Conservation (phyloP, 2,888 invertebrate genomes). For the Drosophila pseudotalamancana region DNA sequence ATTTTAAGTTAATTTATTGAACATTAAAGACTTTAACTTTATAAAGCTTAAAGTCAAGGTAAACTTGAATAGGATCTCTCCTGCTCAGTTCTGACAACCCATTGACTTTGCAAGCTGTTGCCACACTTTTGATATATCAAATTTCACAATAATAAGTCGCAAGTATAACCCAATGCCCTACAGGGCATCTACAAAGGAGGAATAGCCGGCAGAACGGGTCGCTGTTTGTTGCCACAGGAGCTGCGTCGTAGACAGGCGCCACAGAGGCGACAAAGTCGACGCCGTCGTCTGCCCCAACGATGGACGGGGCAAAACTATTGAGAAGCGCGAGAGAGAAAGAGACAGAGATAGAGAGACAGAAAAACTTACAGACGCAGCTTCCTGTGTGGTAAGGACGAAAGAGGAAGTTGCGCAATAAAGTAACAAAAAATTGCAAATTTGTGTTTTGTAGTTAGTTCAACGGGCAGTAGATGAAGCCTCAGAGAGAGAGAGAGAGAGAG, state of each 20-base stretch:
- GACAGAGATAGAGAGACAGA: background rate
- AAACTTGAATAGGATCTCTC: background rate
- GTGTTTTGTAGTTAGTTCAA: constrained; percentile 59
- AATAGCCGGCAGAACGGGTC: constrained; percentile 20
- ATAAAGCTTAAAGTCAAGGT: no score
- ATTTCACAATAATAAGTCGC: constrained; percentile 10
- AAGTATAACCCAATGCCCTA: constrained; percentile 35
- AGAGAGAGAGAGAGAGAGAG: background rate
- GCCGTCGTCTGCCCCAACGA: constrained; percentile 54
- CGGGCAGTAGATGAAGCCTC: background rate
- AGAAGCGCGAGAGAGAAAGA: constrained; percentile 20
- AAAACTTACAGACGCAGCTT: constrained; percentile 68
- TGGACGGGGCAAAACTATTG: constrained; percentile 68
- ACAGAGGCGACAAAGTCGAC: constrained; percentile 62
- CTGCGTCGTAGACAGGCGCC: constrained; percentile 68
- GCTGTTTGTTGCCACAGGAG: constrained; percentile 47
- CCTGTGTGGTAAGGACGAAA: constrained; percentile 57
- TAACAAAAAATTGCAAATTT: constrained; percentile 73
- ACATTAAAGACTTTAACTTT: no score
- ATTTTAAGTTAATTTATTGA: no score
- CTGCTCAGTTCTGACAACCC: background rate
- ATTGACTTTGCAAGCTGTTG: background rate
- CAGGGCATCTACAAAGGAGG: constrained; percentile 42
- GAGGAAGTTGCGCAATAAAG: constrained; percentile 51
- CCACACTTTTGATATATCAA: constrained; percentile 10